These are phyloP conservation scores for Sebastes cheni DNA, from an alignment of 2,797 vertebrate genomes.

Conservation along the genomic window DNA sequence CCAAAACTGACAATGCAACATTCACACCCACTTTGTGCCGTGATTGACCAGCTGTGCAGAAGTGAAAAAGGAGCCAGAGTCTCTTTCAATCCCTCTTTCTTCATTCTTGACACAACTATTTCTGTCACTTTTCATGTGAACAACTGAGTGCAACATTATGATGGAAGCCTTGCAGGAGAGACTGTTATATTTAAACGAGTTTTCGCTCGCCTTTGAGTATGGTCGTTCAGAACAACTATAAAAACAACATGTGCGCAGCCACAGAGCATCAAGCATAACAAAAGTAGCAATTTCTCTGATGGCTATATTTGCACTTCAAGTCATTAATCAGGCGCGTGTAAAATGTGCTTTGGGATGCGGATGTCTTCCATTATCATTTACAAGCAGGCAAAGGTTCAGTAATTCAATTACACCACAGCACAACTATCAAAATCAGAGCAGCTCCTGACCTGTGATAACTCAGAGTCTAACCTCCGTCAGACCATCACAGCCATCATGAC, in stretches of 20 bases:
- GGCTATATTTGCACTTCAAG: background rate
- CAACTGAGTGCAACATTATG: background rate
- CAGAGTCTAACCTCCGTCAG: constrained; percentile 5
- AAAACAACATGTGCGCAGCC: background rate
- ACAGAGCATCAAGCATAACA: background rate
- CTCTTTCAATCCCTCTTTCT: background rate
- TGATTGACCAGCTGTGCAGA: background rate
- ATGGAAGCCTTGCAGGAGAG: no score
- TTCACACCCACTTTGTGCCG: background rate
- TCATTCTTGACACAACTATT: rapidly evolving
- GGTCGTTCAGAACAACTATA: background rate
- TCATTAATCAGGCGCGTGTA: background rate
- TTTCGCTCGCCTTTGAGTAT: background rate
- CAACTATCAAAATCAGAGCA: background rate
- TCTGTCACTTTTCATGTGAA: no score
- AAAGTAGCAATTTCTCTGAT: background rate
- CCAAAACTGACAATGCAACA: background rate
- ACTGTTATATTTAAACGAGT: background rate
- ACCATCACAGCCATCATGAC: constrained; percentile 5
- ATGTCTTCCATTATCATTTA: constrained; percentile 26
- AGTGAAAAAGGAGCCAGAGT: background rate
- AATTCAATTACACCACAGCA: constrained; percentile 25
- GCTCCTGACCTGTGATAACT: constrained; percentile 14
- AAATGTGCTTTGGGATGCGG: background rate
- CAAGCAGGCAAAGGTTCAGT: constrained; percentile 6